Conservation (phyloP, 2,113 vertebrate species). For the Myrmecophaga tridactyla region DNA sequence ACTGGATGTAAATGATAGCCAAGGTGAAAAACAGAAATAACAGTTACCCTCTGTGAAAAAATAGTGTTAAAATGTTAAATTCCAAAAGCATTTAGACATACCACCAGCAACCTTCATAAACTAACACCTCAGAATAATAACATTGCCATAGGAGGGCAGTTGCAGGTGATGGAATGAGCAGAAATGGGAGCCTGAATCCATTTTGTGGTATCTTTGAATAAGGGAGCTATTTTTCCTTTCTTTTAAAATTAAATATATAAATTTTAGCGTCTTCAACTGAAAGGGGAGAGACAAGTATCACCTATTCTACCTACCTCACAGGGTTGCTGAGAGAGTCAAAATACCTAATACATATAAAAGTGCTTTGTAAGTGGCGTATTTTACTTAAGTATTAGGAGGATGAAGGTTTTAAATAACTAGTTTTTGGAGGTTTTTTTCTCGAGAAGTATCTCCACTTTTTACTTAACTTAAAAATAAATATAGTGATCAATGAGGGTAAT, state of each 20-base stretch:
- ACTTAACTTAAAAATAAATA: background rate
- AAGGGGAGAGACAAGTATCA: background rate
- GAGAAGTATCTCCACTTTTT: background rate
- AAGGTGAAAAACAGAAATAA: background rate
- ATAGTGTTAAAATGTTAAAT: background rate
- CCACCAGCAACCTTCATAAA: background rate
- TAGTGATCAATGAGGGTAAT: background rate
- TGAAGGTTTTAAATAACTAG: background rate
- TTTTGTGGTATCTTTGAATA: background rate
- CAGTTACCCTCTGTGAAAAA: background rate
- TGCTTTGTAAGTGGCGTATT: background rate
- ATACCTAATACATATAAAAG: background rate
- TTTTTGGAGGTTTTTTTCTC: background rate
- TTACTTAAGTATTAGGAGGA: background rate
- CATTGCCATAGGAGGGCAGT: background rate
- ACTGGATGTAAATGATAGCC: background rate
- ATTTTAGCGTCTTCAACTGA: background rate
- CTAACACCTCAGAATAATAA: background rate
- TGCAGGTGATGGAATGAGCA: background rate
- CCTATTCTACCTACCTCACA: background rate
- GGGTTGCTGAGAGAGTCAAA: background rate
- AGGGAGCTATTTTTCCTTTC: background rate
- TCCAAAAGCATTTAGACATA: background rate
- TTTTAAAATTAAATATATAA: background rate
- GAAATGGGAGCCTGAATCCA: background rate